Conservation (phyloP, 2,113 vertebrate species). For the Corythornis madagascariensis region DNA sequence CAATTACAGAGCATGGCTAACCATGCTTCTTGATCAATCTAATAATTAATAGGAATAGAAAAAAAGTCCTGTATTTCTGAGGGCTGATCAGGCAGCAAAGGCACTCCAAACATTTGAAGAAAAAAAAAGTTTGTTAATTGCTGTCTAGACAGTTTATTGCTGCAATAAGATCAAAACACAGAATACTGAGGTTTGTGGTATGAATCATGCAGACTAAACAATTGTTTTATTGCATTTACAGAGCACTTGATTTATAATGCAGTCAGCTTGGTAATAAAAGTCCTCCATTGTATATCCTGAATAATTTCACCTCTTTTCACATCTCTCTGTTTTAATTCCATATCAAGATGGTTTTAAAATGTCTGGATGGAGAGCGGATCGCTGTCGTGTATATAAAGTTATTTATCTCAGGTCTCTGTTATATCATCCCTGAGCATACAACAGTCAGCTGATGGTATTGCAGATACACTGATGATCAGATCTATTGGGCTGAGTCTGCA, state of each 20-base stretch:
- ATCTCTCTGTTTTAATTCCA: conserved; percentile 56
- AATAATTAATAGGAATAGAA: conserved; percentile 74
- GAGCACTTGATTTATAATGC: conserved; percentile 82
- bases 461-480: neutral
- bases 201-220: conserved; percentile 92
- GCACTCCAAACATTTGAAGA: conserved; percentile 88
- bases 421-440: neutral
- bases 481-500: neutral
- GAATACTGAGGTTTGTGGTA: conserved; percentile 88
- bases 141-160: conserved; percentile 99
- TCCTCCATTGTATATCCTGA: conserved; percentile 76
- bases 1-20: conserved; percentile 12
- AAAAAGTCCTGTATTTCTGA: conserved; percentile 63
- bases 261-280: conserved; percentile 77
- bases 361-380: neutral
- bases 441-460: neutral
- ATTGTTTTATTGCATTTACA: conserved; percentile 88
- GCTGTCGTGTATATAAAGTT: neutral
- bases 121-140: conserved; percentile 92
- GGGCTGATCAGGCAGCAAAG: conserved; percentile 70
- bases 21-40: conserved; percentile 37
- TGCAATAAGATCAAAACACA: conserved; percentile 94
- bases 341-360: conserved; percentile 14
- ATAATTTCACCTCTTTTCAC: conserved; percentile 76
- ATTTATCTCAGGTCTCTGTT: neutral